These are phyloP conservation scores for Paramormyrops kingsleyae DNA, from an alignment of 2,113 vertebrate genomes.

Conservation along the genomic window DNA sequence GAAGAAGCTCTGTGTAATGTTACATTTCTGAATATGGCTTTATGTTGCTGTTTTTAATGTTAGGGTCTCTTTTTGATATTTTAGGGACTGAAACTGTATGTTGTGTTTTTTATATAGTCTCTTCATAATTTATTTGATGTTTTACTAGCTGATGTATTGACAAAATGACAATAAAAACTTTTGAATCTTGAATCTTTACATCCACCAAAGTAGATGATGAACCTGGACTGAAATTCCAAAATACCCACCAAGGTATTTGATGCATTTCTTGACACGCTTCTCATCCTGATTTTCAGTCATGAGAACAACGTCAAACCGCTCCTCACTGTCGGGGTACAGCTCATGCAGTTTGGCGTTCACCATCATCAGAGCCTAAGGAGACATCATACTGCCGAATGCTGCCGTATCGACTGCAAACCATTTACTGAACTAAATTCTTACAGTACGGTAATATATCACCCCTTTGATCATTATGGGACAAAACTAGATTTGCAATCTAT, in stretches of 20 bases:
- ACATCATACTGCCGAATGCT: neutral
- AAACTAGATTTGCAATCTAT: neutral
- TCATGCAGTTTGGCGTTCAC: conserved; percentile 76
- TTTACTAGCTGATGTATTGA: no score
- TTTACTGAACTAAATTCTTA: neutral
- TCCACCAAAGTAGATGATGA: neutral
- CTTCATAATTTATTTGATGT: no score
- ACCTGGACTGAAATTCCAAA: neutral
- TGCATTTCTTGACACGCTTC: conserved; percentile 80
- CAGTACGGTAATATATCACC: neutral
- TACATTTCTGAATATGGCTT: no score
- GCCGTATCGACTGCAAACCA: neutral
- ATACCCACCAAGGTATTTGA: conserved; percentile 85
- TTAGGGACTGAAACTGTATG: no score
- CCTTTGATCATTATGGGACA: neutral
- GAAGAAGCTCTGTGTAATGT: no score
- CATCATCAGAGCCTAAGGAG: conserved; percentile 62
- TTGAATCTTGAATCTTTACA: neutral
- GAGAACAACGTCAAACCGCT: conserved; percentile 89
- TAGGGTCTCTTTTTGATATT: no score
- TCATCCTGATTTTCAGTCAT: conserved; percentile 86
- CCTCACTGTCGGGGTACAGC: conserved; percentile 84
- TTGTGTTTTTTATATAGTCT: no score
- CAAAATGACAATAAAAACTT: neutral
- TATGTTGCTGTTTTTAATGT: no score